Evolutionary conservation across 2,113 vertebrate species (phyloP), one percentile per base, ranked within the genome.

Genomic region (Nibea coibor): DNA sequence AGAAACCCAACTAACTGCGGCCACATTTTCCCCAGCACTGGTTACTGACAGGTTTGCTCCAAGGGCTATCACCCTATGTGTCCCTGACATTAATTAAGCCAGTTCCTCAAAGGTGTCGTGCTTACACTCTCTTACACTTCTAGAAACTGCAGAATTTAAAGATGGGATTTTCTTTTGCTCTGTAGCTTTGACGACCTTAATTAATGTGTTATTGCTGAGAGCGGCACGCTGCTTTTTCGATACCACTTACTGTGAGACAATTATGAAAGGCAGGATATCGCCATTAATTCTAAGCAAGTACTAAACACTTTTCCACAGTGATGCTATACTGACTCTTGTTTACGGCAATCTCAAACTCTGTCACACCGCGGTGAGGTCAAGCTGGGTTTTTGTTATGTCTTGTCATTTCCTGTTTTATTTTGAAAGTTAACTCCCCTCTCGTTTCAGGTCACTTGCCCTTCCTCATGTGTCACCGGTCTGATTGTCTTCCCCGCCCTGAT

Each of bases 261-360:
- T 72, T 68, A 24, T 57, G 64, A 75, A 80, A 64, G 54, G 61
- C 12, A 65, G 75, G 10, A 63, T 81, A 65, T 75, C 43, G n/a
- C 31, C 31, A 64, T 51, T 59, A 48, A 69, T 86, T 72, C 14
- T 26, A 58, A 53, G 31, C 42, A 56, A 86, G 14, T 3, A 6
- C n/a, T 68, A 61, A 56, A 80, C 42, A 67, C 14, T 48, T 5
- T 20, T 39, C 69, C 15, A 42, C 54, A 39, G 35, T 57, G 47
- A 57, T 39, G n/a, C 54, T 48, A 14, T 42, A 39, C 80, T 59
- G 61, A 67, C 0, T 2, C n/a, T 63, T 68, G 39, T 78, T 63
- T 63, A 78, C 48, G 57, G 10, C 56, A 26, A 17, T 45, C 5
- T 26, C 19, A 73, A 28, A 39, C 28, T 42, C 8, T n/a, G n/a